phyloP scores from a whole-genome alignment of 2,797 vertebrate species.

The Poecilia gillii region DNA sequence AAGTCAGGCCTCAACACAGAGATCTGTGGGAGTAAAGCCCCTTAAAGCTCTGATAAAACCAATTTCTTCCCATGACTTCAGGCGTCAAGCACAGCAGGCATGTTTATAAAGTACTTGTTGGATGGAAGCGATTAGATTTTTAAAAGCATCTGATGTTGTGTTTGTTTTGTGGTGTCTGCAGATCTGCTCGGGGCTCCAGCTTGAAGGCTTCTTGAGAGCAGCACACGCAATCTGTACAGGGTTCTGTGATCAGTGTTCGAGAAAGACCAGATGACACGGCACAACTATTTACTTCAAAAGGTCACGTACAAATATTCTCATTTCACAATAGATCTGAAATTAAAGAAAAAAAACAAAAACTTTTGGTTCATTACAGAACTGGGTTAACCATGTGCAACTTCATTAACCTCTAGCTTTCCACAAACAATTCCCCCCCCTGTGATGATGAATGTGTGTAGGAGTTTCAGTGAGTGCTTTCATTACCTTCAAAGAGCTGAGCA shows the following conservation, averaged over 20 bases:
- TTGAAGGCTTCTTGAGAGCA: slow-evolving; percentile 49
- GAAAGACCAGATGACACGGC: slow-evolving; percentile 41
- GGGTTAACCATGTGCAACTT: slow-evolving; percentile 35
- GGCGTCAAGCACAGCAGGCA: slow-evolving; percentile 59
- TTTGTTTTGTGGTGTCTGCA: slow-evolving; percentile 62
- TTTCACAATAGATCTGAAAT: slow-evolving; percentile 32
- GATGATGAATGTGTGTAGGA: slow-evolving; percentile 52
- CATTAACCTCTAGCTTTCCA: slow-evolving; percentile 43
- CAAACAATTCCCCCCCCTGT: slow-evolving; percentile 27
- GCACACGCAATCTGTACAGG: slow-evolving; percentile 40
- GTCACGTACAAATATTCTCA: slow-evolving; percentile 15
- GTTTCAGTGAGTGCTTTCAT: slow-evolving; percentile 48
- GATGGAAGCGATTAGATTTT: slow-evolving; percentile 65
- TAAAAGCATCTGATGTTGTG: slow-evolving; percentile 64
- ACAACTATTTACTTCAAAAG: slow-evolving; percentile 29
- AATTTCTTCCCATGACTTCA: slow-evolving; percentile 77
- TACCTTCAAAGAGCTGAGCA: slow-evolving; percentile 91
- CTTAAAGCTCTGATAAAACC: slow-evolving; percentile 62
- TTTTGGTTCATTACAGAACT: slow-evolving; percentile 24
- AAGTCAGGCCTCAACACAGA: slow-evolving; percentile 45
- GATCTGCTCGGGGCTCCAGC: slow-evolving; percentile 37
- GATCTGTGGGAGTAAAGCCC: slow-evolving; percentile 53
- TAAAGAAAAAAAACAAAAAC: slow-evolving; percentile 13
- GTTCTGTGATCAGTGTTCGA: slow-evolving; percentile 43
- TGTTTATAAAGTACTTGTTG: slow-evolving; percentile 76